These are phyloP conservation scores for Bombyx mandarina DNA, from an alignment of 1,140 invertebrate species.

Conservation along the genomic window DNA sequence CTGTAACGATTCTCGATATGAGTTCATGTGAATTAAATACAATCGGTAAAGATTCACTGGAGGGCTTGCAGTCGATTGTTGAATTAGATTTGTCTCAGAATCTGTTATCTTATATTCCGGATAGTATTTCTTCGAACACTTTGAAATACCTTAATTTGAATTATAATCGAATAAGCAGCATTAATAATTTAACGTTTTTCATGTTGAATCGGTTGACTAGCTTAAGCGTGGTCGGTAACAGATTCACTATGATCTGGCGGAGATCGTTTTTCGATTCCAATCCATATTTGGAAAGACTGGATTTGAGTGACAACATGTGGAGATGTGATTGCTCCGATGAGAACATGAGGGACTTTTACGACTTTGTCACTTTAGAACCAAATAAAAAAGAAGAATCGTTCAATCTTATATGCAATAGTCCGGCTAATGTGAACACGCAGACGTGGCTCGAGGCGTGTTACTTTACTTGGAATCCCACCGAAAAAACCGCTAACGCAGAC, in stretches of 20 bases:
- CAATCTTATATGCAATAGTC: conserved; percentile 73
- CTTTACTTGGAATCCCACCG: conserved; percentile 70
- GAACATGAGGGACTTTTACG: conserved; percentile 73
- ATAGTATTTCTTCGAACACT: conserved; percentile 69
- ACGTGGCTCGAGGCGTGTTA: conserved; percentile 78
- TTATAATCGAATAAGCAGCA: conserved; percentile 63
- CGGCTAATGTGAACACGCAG: conserved; percentile 72
- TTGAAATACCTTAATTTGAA: conserved; percentile 74
- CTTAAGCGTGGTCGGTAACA: conserved; percentile 77
- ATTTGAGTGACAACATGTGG: conserved; percentile 81
- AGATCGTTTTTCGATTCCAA: conserved; percentile 74
- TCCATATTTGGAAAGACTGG: conserved; percentile 68
- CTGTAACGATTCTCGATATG: conserved; percentile 70
- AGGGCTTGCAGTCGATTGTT: conserved; percentile 66
- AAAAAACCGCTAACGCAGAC: conserved; percentile 50
- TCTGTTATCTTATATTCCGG: conserved; percentile 71
- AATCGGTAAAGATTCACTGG: conserved; percentile 69
- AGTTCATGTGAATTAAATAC: conserved; percentile 74
- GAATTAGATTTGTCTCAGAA: conserved; percentile 74
- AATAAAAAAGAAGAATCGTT: conserved; percentile 69
- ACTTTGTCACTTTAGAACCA: conserved; percentile 72
- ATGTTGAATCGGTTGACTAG: conserved; percentile 70
- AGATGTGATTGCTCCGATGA: conserved; percentile 75
- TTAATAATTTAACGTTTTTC: conserved; percentile 71
- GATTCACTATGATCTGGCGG: conserved; percentile 74